Evolutionary conservation across 2,797 vertebrate genomes (phyloP).

Genomic region (Adrianichthys oophorus): DNA sequence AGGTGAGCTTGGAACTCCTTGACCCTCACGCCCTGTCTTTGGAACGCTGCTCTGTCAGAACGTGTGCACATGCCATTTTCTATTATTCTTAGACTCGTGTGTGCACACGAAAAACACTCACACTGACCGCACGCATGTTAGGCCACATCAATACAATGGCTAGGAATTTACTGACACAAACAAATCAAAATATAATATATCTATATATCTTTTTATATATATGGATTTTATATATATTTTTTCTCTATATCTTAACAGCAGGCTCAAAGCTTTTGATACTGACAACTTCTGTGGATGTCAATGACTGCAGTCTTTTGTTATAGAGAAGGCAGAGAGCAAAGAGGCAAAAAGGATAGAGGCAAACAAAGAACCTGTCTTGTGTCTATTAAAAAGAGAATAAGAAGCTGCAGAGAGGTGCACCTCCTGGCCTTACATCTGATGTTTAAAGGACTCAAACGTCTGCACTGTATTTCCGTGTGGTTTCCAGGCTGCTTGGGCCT

Average conservation of each 20-base stretch:
- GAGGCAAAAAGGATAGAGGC: neutral
- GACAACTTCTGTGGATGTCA: constrained; percentile 30
- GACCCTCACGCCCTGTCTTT: constrained; percentile 60
- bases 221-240: constrained; percentile 58
- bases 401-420: constrained; percentile 15
- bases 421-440: too few relatives aligned
- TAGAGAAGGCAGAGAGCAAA: constrained; percentile 11
- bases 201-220: constrained; percentile 33
- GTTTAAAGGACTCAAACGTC: too few relatives aligned
- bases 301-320: constrained; percentile 33
- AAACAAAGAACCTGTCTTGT: neutral
- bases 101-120: constrained; percentile 73
- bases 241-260: constrained; percentile 67
- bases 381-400: constrained; percentile 21
- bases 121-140: constrained; percentile 38
- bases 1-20: constrained; percentile 56
- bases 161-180: constrained; percentile 49
- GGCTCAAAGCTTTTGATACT: constrained; percentile 72
- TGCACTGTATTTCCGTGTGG: too few relatives aligned
- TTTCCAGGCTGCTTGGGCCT: neutral
- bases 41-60: constrained; percentile 72
- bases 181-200: constrained; percentile 53
- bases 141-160: constrained; percentile 71
- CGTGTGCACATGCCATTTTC: constrained; percentile 9
- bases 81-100: constrained; percentile 37